These are phyloP conservation scores for Momotus momota DNA, from an alignment of 2,797 vertebrate genomes.

Conservation along the genomic window DNA sequence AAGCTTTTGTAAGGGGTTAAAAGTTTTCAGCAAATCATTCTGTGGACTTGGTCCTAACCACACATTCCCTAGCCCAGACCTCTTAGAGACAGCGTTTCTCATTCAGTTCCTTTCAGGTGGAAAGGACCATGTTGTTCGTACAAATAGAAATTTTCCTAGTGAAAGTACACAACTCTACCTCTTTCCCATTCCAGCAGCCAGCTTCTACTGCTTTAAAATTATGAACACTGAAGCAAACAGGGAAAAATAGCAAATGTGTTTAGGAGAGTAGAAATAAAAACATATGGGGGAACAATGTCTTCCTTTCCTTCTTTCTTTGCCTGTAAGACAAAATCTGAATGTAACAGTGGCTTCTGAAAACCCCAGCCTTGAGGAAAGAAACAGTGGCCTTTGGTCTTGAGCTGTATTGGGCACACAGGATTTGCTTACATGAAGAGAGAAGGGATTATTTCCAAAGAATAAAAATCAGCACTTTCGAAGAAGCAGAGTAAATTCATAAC, in stretches of 20 bases:
- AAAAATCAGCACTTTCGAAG: slow-evolving; percentile 22
- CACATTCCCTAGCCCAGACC: neutral
- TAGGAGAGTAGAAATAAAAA: slow-evolving; percentile 21
- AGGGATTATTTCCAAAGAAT: neutral
- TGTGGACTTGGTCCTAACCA: neutral
- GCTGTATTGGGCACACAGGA: neutral
- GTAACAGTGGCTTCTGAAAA: neutral
- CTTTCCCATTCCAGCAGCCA: neutral
- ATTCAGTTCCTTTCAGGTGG: slow-evolving; percentile 28
- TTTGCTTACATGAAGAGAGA: neutral
- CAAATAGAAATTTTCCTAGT: neutral
- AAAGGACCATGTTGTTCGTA: neutral
- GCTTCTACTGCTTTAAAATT: slow-evolving; percentile 40
- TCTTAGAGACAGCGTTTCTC: slow-evolving; percentile 5
- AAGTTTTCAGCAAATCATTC: neutral
- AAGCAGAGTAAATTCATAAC: slow-evolving; percentile 51
- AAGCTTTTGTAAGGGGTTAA: slow-evolving; percentile 45
- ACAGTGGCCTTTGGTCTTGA: neutral
- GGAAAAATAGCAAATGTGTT: slow-evolving; percentile 15
- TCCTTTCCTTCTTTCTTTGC: neutral
- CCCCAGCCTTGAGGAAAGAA: neutral
- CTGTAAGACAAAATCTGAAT: neutral
- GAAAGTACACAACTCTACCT: slow-evolving; percentile 37
- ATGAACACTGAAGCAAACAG: neutral
- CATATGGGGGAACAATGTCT: neutral